phyloP scores from a whole-genome alignment of 64 coral and sea anemone species.

The Porites australiensis region DNA sequence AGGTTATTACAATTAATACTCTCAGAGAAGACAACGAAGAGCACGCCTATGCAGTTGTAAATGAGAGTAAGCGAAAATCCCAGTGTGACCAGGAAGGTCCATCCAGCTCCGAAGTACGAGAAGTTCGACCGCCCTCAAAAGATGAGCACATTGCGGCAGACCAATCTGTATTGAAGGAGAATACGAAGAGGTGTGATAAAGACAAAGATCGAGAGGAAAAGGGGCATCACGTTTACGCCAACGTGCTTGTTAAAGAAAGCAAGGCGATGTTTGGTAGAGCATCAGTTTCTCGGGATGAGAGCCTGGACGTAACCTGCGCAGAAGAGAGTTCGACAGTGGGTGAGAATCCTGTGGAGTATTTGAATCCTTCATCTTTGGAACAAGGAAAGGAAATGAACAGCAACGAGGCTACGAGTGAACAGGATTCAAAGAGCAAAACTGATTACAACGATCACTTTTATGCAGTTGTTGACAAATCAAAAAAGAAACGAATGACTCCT shows the following conservation, averaged over 20 bases:
- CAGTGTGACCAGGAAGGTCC: no score
- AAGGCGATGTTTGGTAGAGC: neutral
- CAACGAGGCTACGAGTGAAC: neutral
- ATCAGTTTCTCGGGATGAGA: neutral
- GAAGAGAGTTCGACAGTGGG: no score
- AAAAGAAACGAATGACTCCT: neutral
- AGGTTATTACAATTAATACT: neutral
- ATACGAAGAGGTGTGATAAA: neutral
- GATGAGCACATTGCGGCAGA: neutral
- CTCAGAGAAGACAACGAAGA: neutral
- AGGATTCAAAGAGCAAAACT: no score
- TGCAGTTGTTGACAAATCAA: conserved; percentile 24
- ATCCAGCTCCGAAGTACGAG: neutral
- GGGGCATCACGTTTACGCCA: neutral
- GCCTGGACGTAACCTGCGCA: neutral
- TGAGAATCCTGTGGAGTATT: neutral
- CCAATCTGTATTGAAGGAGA: neutral
- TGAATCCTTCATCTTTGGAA: neutral
- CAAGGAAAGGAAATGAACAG: neutral
- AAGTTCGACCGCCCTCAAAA: neutral
- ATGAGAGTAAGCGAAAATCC: neutral
- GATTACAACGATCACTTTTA: neutral
- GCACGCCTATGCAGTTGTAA: neutral
- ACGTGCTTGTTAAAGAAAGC: neutral
- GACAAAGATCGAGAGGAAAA: neutral